phyloP scores from a whole-genome alignment of 1,140 invertebrate species.

The Choristoneura fumiferana region DNA sequence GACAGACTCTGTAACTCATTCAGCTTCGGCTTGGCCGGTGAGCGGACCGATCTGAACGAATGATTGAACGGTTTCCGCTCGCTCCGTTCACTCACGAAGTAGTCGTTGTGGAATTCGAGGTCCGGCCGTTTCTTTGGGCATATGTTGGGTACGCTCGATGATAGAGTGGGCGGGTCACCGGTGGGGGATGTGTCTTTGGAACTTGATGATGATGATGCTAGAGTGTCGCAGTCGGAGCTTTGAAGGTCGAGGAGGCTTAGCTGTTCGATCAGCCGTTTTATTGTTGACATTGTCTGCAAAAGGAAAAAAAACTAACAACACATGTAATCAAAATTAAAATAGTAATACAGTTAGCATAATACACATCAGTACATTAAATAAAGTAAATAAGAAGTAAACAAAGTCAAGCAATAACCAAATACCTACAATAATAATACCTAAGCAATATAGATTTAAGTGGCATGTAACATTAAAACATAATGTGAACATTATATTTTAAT shows the following conservation, averaged over 20 bases:
- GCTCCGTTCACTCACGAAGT: constrained; percentile 55
- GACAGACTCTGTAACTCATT: constrained; percentile 41
- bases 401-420: too few relatives aligned
- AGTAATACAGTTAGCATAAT: neutral
- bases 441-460: too few relatives aligned
- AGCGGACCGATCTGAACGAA: constrained; percentile 58
- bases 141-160: constrained; percentile 50
- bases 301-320: too few relatives aligned
- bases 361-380: too few relatives aligned
- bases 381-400: too few relatives aligned
- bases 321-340: constrained; percentile 9
- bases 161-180: constrained; percentile 41
- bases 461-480: too few relatives aligned
- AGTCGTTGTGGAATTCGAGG: constrained; percentile 61
- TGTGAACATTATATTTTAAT: too few relatives aligned
- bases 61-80: constrained; percentile 50
- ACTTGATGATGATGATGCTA: constrained; percentile 81
- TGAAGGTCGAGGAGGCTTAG: constrained; percentile 83
- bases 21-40: constrained; percentile 40
- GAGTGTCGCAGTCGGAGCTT: constrained; percentile 84
- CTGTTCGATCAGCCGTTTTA: constrained; percentile 88
- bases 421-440: too few relatives aligned
- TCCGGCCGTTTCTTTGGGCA: constrained; percentile 38
- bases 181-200: constrained; percentile 62
- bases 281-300: constrained; percentile 82